These are phyloP conservation scores for Asbolus verrucosus DNA, from an alignment of 1,140 invertebrate genomes.

Conservation along the genomic window DNA sequence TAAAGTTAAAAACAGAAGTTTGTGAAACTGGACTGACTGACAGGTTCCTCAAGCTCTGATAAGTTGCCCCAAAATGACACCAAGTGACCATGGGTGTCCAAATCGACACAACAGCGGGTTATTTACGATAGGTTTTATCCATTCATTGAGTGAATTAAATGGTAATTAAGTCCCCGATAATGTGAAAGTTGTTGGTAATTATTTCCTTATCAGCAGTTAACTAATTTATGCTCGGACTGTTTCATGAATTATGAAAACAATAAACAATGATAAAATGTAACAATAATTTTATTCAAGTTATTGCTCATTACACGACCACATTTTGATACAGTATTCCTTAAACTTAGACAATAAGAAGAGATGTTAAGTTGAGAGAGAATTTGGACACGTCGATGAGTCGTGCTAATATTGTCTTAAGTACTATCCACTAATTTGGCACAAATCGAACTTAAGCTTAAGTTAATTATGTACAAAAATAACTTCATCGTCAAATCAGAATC, in stretches of 20 bases:
- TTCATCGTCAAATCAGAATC: constrained; percentile 17
- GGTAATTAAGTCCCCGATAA: constrained; percentile 12
- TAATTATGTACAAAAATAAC: constrained; percentile 29
- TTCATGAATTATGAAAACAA: constrained; percentile 31
- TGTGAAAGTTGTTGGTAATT: constrained; percentile 12
- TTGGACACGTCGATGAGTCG: constrained; percentile 3
- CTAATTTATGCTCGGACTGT: constrained; percentile 32
- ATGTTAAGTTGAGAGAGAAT: background rate
- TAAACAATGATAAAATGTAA: constrained; percentile 45
- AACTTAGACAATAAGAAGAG: constrained; percentile 2
- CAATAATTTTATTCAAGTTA: constrained; percentile 40
- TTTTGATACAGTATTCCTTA: constrained; percentile 20
- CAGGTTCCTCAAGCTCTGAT: no score
- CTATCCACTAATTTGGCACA: constrained; percentile 32
- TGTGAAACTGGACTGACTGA: no score
- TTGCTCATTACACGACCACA: constrained; percentile 23
- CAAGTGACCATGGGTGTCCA: no score
- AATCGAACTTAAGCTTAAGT: background rate
- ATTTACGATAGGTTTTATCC: no score
- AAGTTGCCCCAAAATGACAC: no score
- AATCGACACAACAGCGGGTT: no score
- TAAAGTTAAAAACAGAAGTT: no score
- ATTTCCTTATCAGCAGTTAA: background rate
- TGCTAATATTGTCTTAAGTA: constrained; percentile 30
- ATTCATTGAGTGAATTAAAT: constrained; percentile 19